Evolutionary conservation across 2,797 vertebrate species (phyloP).

Genomic region (Platalea minor): DNA sequence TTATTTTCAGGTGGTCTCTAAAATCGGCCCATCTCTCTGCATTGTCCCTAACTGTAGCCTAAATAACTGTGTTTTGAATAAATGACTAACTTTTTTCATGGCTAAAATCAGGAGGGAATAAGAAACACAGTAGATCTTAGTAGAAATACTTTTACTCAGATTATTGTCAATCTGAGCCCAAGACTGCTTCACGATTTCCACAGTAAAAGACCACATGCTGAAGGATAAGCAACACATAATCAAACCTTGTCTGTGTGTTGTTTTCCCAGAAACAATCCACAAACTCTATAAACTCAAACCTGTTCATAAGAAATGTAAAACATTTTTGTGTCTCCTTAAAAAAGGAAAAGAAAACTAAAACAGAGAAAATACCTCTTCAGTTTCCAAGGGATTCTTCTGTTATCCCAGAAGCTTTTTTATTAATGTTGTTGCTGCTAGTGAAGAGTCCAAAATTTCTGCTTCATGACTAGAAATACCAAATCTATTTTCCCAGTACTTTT

Average conservation of each 20-base stretch:
- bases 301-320: neutral
- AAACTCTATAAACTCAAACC: neutral
- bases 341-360: neutral
- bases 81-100: neutral
- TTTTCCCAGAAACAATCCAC: neutral
- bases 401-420: neutral
- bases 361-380: neutral
- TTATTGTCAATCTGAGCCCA: neutral
- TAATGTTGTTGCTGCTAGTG: neutral
- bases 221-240: neutral
- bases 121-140: neutral
- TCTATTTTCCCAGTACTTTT: neutral
- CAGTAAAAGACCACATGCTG: neutral
- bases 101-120: neutral
- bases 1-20: neutral
- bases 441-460: neutral
- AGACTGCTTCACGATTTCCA: neutral
- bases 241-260: neutral
- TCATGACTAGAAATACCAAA: neutral
- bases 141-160: neutral
- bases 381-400: neutral
- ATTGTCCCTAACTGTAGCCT: neutral
- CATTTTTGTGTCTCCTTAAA: neutral
- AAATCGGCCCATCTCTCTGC: neutral
- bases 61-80: neutral